phyloP scores from a whole-genome alignment of 2,113 vertebrate species.

The Elanus axillaris region DNA sequence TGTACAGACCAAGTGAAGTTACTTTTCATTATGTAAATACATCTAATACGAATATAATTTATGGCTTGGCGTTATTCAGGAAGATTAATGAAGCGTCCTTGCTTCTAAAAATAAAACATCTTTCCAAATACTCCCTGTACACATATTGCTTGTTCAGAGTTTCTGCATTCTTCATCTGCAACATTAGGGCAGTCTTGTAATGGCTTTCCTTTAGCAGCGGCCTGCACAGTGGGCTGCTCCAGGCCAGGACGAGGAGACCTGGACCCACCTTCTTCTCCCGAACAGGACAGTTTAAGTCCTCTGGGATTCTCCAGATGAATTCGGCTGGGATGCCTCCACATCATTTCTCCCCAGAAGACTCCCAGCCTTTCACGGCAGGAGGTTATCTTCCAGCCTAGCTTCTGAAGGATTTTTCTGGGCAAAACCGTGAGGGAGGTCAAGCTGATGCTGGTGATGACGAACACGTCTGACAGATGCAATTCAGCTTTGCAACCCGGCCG shows the following conservation, averaged over 20 bases:
- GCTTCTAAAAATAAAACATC: slow-evolving; percentile 29
- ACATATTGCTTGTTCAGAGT: neutral
- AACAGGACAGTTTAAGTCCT: neutral
- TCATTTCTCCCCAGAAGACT: neutral
- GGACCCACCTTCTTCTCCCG: neutral
- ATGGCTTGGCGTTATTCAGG: neutral
- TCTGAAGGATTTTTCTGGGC: neutral
- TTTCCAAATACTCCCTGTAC: neutral
- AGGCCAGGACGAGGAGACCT: neutral
- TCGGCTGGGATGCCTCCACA: neutral
- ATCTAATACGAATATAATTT: neutral
- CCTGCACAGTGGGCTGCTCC: neutral
- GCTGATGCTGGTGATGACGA: neutral
- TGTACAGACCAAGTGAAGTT: neutral
- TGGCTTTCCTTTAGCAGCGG: neutral
- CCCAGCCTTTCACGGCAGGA: neutral
- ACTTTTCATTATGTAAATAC: slow-evolving; percentile 16
- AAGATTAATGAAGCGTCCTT: slow-evolving; percentile 13
- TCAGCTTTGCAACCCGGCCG: neutral
- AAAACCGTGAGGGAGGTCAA: neutral
- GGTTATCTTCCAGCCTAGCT: neutral
- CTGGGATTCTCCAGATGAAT: neutral
- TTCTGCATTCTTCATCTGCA: neutral
- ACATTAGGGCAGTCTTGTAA: neutral
- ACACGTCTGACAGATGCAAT: neutral